Base-by-base conservation (phyloP, 2,888 invertebrate genomes). In the Melieria picta region DNA sequence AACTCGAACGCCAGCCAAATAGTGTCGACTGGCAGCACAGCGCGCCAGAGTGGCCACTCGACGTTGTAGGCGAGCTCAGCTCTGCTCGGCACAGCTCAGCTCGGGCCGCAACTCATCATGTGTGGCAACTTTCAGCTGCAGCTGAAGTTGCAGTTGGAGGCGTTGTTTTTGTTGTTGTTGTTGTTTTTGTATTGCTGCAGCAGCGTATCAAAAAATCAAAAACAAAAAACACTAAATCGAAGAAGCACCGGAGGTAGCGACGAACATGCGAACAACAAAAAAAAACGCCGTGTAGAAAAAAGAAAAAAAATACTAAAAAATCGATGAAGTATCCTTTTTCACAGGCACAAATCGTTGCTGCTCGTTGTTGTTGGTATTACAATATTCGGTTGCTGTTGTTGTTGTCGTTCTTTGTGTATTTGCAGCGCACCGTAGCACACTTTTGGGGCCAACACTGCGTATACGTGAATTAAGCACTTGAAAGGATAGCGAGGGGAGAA, bases 251-350 rank as follows among this genome's bases (percentile, higher is more conserved):
- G 46, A 48, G 42, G 48, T 30, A 30, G 13, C 52, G 52, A 52
- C 52, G 52, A 52, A 64, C 11, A 48, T n/a, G 30, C 30, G 64
- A 71, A 75, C 70, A 65, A 75, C 71, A 57, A 71, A 70, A 75
- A 75, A 67, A 67, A 66, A 71, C 79, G 77, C 81, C 70, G 77
- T 81, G 77, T 78, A 81, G 80, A 80, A 79, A 81, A 81, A 81
- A 81, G 79, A 82, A 79, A 81, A 77, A 75, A 80, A 79, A 81
- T 80, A 80, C 30, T 30, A 30, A 80, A 30, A 80, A 80, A 81
- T 77, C 80, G 81, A 81, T 81, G 80, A 76, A 75, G 82, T 80
- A 77, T 75, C 72, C 77, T 72, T 73, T 72, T 61, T 72, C 66
- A 73, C 64, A 72, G 74, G 30, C 30, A 30, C 30, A 30, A 30